Percentiles rank a stretch among this genome's conserved stretches.
Evolutionary conservation across 2,888 invertebrate genomes (phyloP).

Genomic region (Cephonodes hylas): DNA sequence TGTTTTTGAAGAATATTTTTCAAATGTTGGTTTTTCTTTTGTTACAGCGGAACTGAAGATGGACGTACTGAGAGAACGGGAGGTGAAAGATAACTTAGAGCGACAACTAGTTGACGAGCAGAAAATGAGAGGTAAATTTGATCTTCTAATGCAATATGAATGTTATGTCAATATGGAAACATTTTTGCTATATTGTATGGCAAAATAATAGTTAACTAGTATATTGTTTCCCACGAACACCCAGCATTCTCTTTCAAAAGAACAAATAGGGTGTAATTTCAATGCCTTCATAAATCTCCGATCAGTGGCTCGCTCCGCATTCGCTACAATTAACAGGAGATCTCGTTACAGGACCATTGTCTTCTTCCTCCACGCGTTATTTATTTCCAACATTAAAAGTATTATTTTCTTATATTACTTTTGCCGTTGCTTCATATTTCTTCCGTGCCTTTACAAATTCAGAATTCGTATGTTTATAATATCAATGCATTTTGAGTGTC

Average conservation of each 20-base stretch:
- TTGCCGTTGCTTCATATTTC: slow-evolving; percentile 51
- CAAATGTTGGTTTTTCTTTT: slow-evolving; percentile 48
- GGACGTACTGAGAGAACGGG: slow-evolving; percentile 95
- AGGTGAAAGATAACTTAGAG: slow-evolving; percentile 96
- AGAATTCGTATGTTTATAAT: neutral
- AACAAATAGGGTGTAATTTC: slow-evolving; percentile 68
- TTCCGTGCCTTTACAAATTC: slow-evolving; percentile 50
- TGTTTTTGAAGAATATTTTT: neutral
- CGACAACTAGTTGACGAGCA: slow-evolving; percentile 96
- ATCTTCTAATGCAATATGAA: neutral
- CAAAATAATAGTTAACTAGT: neutral
- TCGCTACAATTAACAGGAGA: slow-evolving; percentile 73
- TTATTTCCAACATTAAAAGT: slow-evolving; percentile 75
- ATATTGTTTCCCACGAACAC: slow-evolving; percentile 32
- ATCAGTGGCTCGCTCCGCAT: slow-evolving; percentile 58
- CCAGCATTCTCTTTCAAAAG: slow-evolving; percentile 21
- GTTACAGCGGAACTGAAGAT: slow-evolving; percentile 96
- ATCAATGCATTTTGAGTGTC: no score
- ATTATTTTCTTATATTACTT: slow-evolving; percentile 69
- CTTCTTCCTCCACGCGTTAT: slow-evolving; percentile 66
- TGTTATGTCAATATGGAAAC: no score
- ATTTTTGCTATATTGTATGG: no score
- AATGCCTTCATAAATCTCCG: slow-evolving; percentile 70
- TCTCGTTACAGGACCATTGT: slow-evolving; percentile 76
- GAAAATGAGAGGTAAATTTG: slow-evolving; percentile 91